Evolutionary conservation across 2,113 vertebrate genomes (phyloP).

Genomic region (Sebastes schlegelii): DNA sequence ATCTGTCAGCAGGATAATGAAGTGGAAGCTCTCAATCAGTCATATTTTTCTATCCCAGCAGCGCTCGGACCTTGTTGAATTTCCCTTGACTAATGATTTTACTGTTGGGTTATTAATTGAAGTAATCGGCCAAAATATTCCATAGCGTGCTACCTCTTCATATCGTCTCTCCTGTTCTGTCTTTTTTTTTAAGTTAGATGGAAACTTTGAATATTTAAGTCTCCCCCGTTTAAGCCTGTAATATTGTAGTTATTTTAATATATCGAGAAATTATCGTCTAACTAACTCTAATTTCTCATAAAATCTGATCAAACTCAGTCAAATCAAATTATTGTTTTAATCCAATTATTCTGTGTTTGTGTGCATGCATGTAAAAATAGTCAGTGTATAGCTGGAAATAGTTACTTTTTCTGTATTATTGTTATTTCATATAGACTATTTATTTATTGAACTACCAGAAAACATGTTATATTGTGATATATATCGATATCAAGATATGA

Average conservation of each 20-base stretch:
- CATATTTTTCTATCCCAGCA: constrained; percentile 63
- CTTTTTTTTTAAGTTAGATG: constrained; percentile 12
- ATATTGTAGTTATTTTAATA: not conserved
- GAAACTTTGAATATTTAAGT: constrained; percentile 14
- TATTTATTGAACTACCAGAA: too few species aligned
- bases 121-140: constrained; percentile 74
- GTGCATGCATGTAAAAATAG: too few species aligned
- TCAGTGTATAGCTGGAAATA: too few species aligned
- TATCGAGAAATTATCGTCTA: too few species aligned
- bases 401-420: too few species aligned
- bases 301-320: too few species aligned
- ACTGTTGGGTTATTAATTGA: constrained; percentile 76
- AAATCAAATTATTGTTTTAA: too few species aligned
- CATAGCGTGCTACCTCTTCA: constrained; percentile 29
- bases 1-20: constrained; percentile 71
- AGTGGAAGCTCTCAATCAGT: constrained; percentile 73
- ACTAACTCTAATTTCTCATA: too few species aligned
- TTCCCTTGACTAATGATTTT: constrained; percentile 70
- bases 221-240: not conserved
- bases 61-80: constrained; percentile 53
- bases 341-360: too few species aligned
- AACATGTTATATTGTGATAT: too few species aligned
- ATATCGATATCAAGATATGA: too few species aligned
- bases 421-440: too few species aligned
- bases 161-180: constrained; percentile 2